Evolutionary conservation across 2,888 invertebrate genomes (phyloP), one percentile per base, ranked within the genome.

Genomic region (Nineta flava): DNA sequence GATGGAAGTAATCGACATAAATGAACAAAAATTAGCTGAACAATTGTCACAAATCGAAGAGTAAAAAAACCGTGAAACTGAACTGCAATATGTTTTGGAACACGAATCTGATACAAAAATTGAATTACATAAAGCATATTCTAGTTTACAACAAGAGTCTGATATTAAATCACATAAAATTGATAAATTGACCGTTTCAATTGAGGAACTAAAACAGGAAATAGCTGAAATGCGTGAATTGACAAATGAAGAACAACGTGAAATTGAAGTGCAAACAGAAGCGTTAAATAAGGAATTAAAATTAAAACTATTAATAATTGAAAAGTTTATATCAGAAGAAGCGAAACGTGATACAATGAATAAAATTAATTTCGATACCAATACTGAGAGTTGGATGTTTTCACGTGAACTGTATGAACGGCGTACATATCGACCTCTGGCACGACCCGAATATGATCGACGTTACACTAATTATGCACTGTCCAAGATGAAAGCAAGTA

Each of bases 151-250:
- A 62, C 94, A 95, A 64, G 96, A 97, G 69, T 94, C 97, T 2
- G 97, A 99, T 62, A 82, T 91, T 50, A 99, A 97, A 67, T 88
- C 94, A 21, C 87, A 86, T 59, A 92, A 95, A 66, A 68, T 96
- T 49, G 90, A 92, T 61, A 91, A 94, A 67, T 78, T 95, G 61
- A 84, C 90, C 61, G 75, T 81, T 13, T 93, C 92, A 68, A 76
- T 84, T 48, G 79, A 83, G 61, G 74, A 75, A 3, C 68, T 81
- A 1, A 77, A 85, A 57, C 82, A 83, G 60, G 92, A 92, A 61
- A 76, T 88, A 9, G 77, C 79, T 54, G 90, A 91, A 61, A 76
- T 83, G 48, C 82, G 83, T 51, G 92, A 88, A 62, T 90, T 91
- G 60, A 93, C 94, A 68, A 84, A 91, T 60, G 78, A 81, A 53